Base-by-base conservation (phyloP, 2,797 vertebrate genomes). In the Valencia hispanica region DNA sequence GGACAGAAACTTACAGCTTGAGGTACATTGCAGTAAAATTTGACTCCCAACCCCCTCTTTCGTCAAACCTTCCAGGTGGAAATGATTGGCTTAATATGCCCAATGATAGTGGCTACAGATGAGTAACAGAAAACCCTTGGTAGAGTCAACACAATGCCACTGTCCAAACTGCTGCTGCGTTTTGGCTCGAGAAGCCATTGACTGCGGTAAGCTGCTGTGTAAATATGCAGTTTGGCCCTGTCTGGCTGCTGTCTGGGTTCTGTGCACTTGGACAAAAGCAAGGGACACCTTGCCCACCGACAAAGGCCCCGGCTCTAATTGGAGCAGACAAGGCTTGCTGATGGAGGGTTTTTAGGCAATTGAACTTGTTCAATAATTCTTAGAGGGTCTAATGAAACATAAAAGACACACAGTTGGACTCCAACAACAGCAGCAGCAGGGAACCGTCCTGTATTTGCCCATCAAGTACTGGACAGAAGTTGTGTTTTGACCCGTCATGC, bases 231-330 rank as follows among this genome's bases (percentile, higher is more conserved):
- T 88, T 93, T 93, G 94, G 93, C 90, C 72, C 92, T 95, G 93
- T 96, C 95, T 96, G 94, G 93, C 83, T 65, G 81, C 93, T 95
- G 94, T 96, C 94, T 96, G 95, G 91, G 83, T 94, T 94, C 92
- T 74, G 79, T 88, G 81, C 81, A 76, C 86, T 94, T 85, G 91
- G 95, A 95, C 94, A 97, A 96, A 95, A 93, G 93, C 82, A 53
- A 78, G 61, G 88, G 94, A 94, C 95, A 96, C 93, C 94, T 96
- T 95, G 94, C 93, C 90, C 92, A 93, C 79, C 86, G 83, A 93
- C 91, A 93, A 89, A 94, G 81, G 92, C 81, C 86, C 89, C 68
- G 83, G 85, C 68, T 69, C 90, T 96, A 96, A 96, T 95, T 74
- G 75, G 89, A 96, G 88, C 71, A 81, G 95, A 96, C 94, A 94